Evolutionary conservation across 2,888 invertebrate genomes (phyloP).

Genomic region (Gymnoscelis rufifasciata): DNA sequence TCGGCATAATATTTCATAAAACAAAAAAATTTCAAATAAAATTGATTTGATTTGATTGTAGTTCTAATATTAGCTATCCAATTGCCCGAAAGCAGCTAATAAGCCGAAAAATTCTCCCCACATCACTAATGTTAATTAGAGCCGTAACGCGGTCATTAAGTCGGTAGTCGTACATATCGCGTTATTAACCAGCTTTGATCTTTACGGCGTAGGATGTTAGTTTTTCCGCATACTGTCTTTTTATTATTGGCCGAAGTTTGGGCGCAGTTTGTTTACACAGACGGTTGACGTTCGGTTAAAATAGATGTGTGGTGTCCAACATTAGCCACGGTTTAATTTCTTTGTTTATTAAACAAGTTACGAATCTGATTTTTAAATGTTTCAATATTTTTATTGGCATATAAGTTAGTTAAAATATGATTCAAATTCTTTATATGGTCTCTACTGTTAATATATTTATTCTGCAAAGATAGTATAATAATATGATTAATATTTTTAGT

Average conservation of each 20-base stretch:
- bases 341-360: conserved; percentile 29
- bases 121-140: conserved; percentile 52
- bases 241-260: conserved; percentile 78
- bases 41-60: background rate
- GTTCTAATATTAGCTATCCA: background rate
- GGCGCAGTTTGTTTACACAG: conserved; percentile 74
- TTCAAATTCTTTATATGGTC: too few species aligned
- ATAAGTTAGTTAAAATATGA: too few species aligned
- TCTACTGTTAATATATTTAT: too few species aligned
- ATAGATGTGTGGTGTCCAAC: conserved; percentile 76
- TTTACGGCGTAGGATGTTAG: conserved; percentile 75
- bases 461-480: too few species aligned
- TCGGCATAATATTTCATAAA: too few species aligned
- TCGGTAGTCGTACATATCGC: conserved; percentile 57
- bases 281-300: conserved; percentile 60
- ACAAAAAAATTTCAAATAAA: too few species aligned
- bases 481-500: too few species aligned
- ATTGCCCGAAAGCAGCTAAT: background rate
- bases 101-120: conserved; percentile 21
- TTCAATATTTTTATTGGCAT: too few species aligned
- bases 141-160: conserved; percentile 56
- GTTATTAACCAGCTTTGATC: conserved; percentile 71
- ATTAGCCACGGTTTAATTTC: conserved; percentile 60
- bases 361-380: too few species aligned
- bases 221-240: conserved; percentile 78